Conservation (phyloP, 1,140 invertebrate species). For the Formica selysi region DNA sequence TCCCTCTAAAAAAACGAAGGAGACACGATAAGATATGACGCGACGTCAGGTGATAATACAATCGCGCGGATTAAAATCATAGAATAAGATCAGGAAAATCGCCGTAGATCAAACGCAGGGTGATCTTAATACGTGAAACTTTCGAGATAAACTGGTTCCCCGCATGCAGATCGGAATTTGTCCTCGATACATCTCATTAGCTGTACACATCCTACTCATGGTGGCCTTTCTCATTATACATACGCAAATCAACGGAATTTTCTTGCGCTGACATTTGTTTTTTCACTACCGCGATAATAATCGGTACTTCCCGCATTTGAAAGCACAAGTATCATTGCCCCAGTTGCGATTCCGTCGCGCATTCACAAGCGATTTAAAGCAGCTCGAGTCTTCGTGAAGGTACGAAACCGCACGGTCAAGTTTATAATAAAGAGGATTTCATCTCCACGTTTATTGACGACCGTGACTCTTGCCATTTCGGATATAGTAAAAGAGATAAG, state of each 20-base stretch:
- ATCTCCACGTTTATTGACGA: not conserved
- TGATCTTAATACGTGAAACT: slow-evolving; percentile 74
- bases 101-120: slow-evolving; percentile 51
- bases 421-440: not conserved
- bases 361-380: too few relatives aligned
- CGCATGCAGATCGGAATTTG: slow-evolving; percentile 76
- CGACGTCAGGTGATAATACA: slow-evolving; percentile 8
- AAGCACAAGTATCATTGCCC: not conserved
- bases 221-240: not conserved
- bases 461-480: slow-evolving; percentile 55
- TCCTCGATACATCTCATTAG: slow-evolving; percentile 79
- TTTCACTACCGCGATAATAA: not conserved
- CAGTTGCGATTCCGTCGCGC: not conserved
- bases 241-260: not conserved
- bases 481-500: not conserved
- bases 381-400: not conserved
- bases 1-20: not conserved
- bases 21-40: not conserved
- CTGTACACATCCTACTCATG: slow-evolving; percentile 66
- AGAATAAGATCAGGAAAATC: slow-evolving; percentile 9
- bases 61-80: slow-evolving; percentile 19
- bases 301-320: not conserved
- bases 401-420: not conserved
- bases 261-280: not conserved
- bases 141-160: slow-evolving; percentile 77